phyloP scores from a whole-genome alignment of 2,797 vertebrate species.

The Nothura maculosa region DNA sequence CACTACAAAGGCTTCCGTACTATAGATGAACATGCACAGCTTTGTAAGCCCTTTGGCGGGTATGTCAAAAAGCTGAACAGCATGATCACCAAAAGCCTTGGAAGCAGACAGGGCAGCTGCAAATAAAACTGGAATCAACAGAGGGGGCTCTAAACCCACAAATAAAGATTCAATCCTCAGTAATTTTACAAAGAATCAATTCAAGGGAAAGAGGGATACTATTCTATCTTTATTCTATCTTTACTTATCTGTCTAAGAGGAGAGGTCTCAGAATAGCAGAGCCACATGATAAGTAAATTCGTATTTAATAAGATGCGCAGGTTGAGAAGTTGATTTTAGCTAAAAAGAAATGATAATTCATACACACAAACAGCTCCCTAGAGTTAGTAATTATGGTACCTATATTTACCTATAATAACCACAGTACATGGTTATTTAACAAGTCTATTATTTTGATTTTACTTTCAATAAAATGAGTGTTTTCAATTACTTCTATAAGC shows the following conservation, averaged over 20 bases:
- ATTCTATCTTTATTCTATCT: accelerated
- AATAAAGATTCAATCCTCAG: accelerated
- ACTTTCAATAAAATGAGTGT: background rate
- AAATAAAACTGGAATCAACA: background rate
- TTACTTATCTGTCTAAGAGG: too few species aligned
- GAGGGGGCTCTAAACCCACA: slow-evolving; percentile 27
- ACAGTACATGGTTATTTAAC: too few species aligned
- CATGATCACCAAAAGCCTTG: background rate
- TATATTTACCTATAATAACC: too few species aligned
- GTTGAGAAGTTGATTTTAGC: background rate
- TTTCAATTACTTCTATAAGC: background rate
- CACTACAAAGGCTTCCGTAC: background rate
- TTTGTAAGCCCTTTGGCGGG: accelerated
- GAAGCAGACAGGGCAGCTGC: background rate
- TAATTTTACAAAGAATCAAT: background rate
- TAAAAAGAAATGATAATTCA: background rate
- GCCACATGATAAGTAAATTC: background rate
- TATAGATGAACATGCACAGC: accelerated
- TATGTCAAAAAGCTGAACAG: background rate
- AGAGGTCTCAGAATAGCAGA: background rate
- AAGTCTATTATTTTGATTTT: too few species aligned
- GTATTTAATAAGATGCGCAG: accelerated
- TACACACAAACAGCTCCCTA: background rate
- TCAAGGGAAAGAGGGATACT: accelerated
- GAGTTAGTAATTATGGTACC: background rate